Base-by-base conservation (phyloP, 2,888 invertebrate genomes). In the Epirrhoe alternata region DNA sequence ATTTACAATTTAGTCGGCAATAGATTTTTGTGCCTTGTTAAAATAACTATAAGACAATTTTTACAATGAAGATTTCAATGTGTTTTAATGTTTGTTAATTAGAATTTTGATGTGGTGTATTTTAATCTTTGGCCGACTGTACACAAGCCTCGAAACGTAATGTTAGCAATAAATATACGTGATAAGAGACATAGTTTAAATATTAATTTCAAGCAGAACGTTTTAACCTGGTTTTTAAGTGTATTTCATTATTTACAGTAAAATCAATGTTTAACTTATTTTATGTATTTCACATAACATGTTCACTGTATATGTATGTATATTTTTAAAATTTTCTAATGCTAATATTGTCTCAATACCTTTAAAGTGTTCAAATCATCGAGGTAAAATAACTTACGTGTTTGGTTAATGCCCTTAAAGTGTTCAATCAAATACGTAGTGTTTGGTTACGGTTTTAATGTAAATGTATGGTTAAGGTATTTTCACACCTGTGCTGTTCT, bases 151-250 rank as follows among this genome's bases (percentile, higher is more conserved):
- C 83, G 79, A 83, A 79, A 76, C 78, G 79, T 84, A 88, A 79
- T 83, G 75, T 85, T 89, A 92, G 92, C 92, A 91, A 91, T 92
- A 91, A 89, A 82, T 66, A 76, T 86, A 86, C 91, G 90, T 91
- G 92, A 92, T 92, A 91, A 86, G 85, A 80, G 70, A 78, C 69
- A 73, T 81, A 79, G 76, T 79, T 47, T 73, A 79, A 80, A 73
- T 74, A 79, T 84, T 84, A 72, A 78, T 83, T 85, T 73, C 80
- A 81, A 86, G 90, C 89, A 89, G 88, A 87, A 87, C 69, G 58
- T 72, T 75, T 55, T 73, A 50, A 63, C 50, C 70, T 68, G 68
- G 77, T 77, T 75, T 74, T 73, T 63, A 73, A 69, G 73, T 74
- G 77, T 75, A 47, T 47, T 47, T 47, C 14, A 45, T 14, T 45